These are phyloP conservation scores for Formicarius rufipectus DNA, from an alignment of 2,113 vertebrate species.

Conservation along the genomic window DNA sequence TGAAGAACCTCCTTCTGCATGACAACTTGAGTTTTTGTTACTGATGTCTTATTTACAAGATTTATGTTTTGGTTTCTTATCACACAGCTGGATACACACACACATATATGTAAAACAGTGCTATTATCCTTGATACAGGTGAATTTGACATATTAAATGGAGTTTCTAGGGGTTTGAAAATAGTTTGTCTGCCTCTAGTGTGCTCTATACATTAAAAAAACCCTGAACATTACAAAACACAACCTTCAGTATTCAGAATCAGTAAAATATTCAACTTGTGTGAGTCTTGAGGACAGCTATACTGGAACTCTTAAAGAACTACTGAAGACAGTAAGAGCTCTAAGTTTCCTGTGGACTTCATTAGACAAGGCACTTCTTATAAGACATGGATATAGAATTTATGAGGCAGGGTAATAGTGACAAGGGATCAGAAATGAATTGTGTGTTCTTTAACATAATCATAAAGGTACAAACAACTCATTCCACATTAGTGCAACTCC, in stretches of 20 bases:
- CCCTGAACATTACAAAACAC: neutral
- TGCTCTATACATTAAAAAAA: neutral
- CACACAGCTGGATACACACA: neutral
- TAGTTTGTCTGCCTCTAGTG: neutral
- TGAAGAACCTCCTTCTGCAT: neutral
- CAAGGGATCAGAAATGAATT: neutral
- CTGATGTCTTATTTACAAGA: neutral
- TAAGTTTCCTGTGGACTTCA: neutral
- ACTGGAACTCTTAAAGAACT: neutral
- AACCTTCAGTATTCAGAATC: neutral
- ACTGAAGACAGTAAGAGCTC: neutral
- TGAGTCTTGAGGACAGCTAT: neutral
- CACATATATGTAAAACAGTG: neutral
- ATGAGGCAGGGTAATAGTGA: neutral
- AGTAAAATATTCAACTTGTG: neutral
- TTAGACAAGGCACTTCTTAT: neutral
- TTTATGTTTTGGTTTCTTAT: neutral
- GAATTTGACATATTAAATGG: neutral
- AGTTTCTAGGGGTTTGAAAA: neutral
- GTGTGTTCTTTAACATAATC: neutral
- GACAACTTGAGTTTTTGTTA: neutral
- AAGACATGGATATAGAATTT: neutral
- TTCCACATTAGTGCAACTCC: neutral
- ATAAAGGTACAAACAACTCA: neutral
- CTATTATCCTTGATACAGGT: neutral